These are phyloP conservation scores for Aplodontia rufa DNA, from an alignment of 2,113 vertebrate genomes.

Conservation along the genomic window DNA sequence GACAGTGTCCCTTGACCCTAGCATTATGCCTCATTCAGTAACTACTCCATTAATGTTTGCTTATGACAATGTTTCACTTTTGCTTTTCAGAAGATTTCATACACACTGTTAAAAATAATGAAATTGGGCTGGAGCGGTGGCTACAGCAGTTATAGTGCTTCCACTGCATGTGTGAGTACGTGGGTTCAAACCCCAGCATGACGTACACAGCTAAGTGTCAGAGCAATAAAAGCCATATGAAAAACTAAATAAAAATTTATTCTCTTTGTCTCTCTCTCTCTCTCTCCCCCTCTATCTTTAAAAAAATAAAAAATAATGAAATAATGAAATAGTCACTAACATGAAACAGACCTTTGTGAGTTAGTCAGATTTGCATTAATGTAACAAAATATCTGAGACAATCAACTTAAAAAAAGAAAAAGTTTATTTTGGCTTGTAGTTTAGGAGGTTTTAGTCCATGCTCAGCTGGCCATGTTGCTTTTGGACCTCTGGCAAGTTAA, in stretches of 20 bases:
- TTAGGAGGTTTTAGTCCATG: not conserved
- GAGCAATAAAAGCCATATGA: too few relatives aligned
- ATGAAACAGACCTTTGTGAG: not conserved
- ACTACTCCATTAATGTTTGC: not conserved
- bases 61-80: not conserved
- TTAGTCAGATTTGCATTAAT: not conserved
- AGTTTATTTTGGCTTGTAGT: not conserved
- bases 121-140: too few relatives aligned
- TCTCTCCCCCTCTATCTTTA: too few relatives aligned
- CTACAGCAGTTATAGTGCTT: too few relatives aligned
- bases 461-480: not conserved
- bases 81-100: not conserved
- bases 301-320: too few relatives aligned
- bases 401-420: not conserved
- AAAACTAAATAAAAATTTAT: too few relatives aligned
- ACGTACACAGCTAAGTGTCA: too few relatives aligned
- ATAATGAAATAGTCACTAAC: not conserved
- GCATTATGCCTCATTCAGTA: not conserved
- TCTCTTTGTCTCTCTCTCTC: too few relatives aligned
- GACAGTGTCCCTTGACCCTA: not conserved
- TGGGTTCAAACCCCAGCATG: too few relatives aligned
- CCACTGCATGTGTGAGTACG: too few relatives aligned
- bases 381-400: not conserved
- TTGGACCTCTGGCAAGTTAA: not conserved
- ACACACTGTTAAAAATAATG: not conserved